These are phyloP conservation scores for Hydropsyche tenuis DNA, from an alignment of 1,140 invertebrate genomes.

Conservation along the genomic window DNA sequence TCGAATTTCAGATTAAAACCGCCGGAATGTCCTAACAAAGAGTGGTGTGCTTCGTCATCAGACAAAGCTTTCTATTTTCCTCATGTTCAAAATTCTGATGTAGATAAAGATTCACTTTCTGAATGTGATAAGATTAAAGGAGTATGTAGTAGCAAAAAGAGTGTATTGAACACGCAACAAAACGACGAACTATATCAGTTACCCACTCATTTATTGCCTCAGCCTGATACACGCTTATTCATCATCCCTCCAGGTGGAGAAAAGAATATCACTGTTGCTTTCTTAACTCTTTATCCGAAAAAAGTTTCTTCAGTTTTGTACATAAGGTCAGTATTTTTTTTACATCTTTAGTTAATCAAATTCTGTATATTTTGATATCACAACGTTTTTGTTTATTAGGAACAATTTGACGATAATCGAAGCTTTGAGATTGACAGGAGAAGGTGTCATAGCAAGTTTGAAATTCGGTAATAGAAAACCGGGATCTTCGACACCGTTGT, in stretches of 20 bases:
- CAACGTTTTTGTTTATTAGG: slow-evolving; percentile 61
- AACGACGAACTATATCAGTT: slow-evolving; percentile 22
- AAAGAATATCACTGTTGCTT: slow-evolving; percentile 47
- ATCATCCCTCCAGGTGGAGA: slow-evolving; percentile 52
- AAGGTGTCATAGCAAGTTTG: slow-evolving; percentile 85
- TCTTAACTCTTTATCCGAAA: slow-evolving; percentile 43
- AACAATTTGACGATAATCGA: slow-evolving; percentile 96
- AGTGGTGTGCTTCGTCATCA: slow-evolving; percentile 18
- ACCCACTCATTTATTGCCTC: slow-evolving; percentile 28
- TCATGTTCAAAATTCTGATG: not conserved
- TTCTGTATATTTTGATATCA: not conserved
- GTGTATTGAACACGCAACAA: not conserved
- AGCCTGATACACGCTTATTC: slow-evolving; percentile 50
- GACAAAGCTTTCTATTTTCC: slow-evolving; percentile 42
- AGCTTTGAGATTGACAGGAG: slow-evolving; percentile 79
- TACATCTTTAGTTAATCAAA: not conserved
- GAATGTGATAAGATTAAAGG: not conserved
- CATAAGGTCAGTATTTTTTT: slow-evolving; percentile 44
- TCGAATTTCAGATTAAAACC: slow-evolving; percentile 38
- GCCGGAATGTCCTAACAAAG: slow-evolving; percentile 29
- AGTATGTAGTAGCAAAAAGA: not conserved
- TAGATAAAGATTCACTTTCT: not conserved
- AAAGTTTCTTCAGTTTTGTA: slow-evolving; percentile 44
- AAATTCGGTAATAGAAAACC: slow-evolving; percentile 90
- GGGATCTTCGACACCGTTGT: slow-evolving; percentile 73